Base-by-base conservation (phyloP, 2,888 invertebrate species). In the Lacanobia wlatinum region DNA sequence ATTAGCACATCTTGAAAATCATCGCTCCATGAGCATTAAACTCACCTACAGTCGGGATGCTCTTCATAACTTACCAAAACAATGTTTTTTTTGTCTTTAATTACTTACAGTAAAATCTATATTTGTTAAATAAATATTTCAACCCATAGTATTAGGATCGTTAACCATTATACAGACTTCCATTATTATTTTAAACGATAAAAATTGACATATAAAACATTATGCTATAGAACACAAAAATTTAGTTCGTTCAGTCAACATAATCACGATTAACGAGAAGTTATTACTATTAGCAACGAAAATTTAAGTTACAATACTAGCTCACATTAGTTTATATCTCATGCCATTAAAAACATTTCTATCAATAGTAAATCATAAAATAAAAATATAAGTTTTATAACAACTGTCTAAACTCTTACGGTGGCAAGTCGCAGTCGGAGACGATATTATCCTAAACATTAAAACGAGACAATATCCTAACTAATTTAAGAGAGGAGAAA, bases 1-100 rank as follows among this genome's bases (percentile, higher is more conserved):
- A 85, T 84, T 84, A 90, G 86, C 85, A 88, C 86, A 84, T 80
- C 81, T 82, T 80, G 77, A 88, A 88, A 90, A 90, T 89, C 78
- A 78, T 84, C 74, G 93, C 93, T 93, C 93, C 91, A 87, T 84
- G 93, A 93, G 93, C 92, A 74, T 75, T 67, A 72, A 72, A 87
- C 74, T 80, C 82, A 79, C 78, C 83, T 87, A 89, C 59, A 64
- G 76, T 75, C 82, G 74, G 83, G 85, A 84, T 83, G 86, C 87
- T 83, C 80, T 90, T 89, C 88, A 89, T 87, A 91, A 88, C 89
- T 91, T 90, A 87, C 84, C 84, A 84, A 85, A 88, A 88, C 85
- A 88, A 87, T 77, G 78, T 83, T 73, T 79, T n/a, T 85, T 84
- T 78, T 84, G 85, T 85, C 80, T 89, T 84, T 86, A 87, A 86